Conservation (phyloP, 2,888 invertebrate species). For the Chalcosyrphus nemorum region DNA sequence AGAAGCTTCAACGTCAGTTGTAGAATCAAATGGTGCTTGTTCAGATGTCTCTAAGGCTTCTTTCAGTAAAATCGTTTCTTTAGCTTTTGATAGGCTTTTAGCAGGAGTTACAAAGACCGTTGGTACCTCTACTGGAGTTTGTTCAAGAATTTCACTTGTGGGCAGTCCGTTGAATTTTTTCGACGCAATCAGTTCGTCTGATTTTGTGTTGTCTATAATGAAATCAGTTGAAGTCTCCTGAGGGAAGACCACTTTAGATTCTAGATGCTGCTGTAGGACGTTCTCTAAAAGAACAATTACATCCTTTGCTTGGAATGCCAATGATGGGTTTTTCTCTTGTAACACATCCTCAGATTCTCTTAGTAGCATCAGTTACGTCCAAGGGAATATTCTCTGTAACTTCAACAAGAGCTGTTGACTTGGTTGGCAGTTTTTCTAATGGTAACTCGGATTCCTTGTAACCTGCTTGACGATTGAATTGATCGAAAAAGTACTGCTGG, state of each 20-base stretch:
- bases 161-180: slow-evolving; percentile 81
- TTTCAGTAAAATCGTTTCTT: slow-evolving; percentile 84
- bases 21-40: slow-evolving; percentile 84
- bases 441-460: slow-evolving; percentile 87
- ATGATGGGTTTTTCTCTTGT: slow-evolving; percentile 36
- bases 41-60: slow-evolving; percentile 86
- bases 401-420: slow-evolving; percentile 77
- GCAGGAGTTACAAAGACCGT: slow-evolving; percentile 83
- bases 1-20: slow-evolving; percentile 74
- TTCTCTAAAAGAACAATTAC: slow-evolving; percentile 83
- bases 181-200: slow-evolving; percentile 79
- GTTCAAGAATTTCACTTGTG: slow-evolving; percentile 77
- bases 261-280: slow-evolving; percentile 85
- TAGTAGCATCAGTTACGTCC: slow-evolving; percentile 69
- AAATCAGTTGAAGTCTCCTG: slow-evolving; percentile 46
- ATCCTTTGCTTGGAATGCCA: slow-evolving; percentile 78
- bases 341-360: slow-evolving; percentile 74
- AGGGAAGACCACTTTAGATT: slow-evolving; percentile 74
- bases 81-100: slow-evolving; percentile 84
- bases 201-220: not conserved
- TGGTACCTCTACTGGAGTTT: slow-evolving; percentile 86
- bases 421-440: slow-evolving; percentile 78
- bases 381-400: slow-evolving; percentile 81
- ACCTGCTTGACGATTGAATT: too few relatives aligned
- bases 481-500: too few relatives aligned